Percentiles rank a stretch among this genome's conserved stretches.
phyloP scores from a whole-genome alignment of 2,797 vertebrate genomes.

The Mycteria americana region DNA sequence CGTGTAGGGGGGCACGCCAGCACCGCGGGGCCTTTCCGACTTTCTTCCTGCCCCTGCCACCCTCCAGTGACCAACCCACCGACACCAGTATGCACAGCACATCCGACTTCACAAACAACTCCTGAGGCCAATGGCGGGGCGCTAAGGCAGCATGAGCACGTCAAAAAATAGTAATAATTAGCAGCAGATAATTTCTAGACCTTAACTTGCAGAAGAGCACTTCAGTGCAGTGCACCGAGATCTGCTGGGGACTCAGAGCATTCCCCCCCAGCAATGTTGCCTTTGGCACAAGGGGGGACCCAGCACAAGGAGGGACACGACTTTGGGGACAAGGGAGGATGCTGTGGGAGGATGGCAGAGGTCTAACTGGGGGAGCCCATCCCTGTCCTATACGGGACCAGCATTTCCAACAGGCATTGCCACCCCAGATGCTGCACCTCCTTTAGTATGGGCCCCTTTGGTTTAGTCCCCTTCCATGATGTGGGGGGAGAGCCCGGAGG shows the following conservation, averaged over 20 bases:
- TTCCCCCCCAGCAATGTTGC: neutral
- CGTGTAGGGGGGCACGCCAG: rapidly evolving
- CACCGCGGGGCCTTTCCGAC: neutral
- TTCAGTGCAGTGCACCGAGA: neutral
- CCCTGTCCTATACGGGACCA: neutral
- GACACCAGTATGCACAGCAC: neutral
- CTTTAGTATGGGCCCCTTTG: neutral
- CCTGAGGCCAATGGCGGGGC: neutral
- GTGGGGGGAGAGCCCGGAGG: neutral
- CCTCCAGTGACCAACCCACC: rapidly evolving
- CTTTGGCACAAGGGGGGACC: neutral
- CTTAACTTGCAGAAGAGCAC: neutral
- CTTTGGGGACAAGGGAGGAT: neutral
- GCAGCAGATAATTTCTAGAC: neutral
- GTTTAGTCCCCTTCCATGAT: neutral
- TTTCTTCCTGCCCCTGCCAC: neutral
- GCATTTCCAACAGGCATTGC: neutral
- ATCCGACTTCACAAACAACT: neutral
- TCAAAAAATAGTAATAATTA: neutral
- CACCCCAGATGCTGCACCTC: neutral
- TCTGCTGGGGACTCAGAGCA: neutral
- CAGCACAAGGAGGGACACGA: neutral
- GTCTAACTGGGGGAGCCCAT: neutral
- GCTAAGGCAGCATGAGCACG: neutral
- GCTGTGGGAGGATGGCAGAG: neutral